These are phyloP conservation scores for Notarius quadriscutis DNA, from an alignment of 2,113 vertebrate genomes.

Conservation along the genomic window DNA sequence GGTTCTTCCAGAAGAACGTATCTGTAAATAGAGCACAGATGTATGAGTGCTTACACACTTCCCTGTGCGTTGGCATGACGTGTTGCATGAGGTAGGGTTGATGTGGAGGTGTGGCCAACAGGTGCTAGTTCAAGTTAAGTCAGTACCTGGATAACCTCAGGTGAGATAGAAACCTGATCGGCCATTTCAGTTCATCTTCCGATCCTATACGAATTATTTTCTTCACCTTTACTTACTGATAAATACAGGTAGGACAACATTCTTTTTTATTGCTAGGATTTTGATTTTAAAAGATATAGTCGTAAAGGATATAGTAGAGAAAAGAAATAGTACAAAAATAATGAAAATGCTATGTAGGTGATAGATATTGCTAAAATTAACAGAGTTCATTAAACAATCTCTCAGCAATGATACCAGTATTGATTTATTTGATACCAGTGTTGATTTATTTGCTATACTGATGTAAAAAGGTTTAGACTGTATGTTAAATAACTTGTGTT, in stretches of 20 bases:
- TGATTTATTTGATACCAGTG: background rate
- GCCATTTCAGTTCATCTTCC: conserved; percentile 31
- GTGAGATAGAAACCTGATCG: conserved; percentile 16
- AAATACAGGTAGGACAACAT: conserved; percentile 8
- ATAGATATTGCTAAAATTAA: background rate
- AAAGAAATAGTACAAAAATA: background rate
- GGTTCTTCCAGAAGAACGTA: conserved; percentile 9
- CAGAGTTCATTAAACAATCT: background rate
- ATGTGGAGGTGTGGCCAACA: conserved; percentile 46
- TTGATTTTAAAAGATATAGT: background rate
- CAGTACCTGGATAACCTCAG: conserved; percentile 41
- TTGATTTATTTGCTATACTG: background rate
- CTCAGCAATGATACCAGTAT: background rate
- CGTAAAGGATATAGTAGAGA: background rate
- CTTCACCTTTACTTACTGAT: conserved; percentile 3
- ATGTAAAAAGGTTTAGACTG: background rate
- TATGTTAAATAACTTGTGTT: background rate
- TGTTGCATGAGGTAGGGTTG: background rate
- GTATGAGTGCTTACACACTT: background rate
- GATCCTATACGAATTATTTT: background rate
- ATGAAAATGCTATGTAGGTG: background rate
- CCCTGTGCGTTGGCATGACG: conserved; percentile 1
- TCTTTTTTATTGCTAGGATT: background rate
- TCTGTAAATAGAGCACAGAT: background rate
- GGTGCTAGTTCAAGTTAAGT: conserved; percentile 51